Conservation (phyloP, 2,797 vertebrate genomes). For the Margarornis squamiger region DNA sequence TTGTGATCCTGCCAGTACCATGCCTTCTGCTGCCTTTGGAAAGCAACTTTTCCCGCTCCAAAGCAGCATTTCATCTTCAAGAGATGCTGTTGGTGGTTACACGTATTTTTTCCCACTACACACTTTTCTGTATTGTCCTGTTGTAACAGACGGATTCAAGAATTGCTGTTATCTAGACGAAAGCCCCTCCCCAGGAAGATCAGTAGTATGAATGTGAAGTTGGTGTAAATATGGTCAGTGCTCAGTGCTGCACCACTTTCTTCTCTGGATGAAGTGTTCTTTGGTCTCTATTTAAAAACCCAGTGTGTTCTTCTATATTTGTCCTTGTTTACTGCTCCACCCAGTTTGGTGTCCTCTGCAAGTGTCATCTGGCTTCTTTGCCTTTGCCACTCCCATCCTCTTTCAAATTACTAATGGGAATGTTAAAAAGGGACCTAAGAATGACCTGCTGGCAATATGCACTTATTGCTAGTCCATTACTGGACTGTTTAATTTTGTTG, state of each 20-base stretch:
- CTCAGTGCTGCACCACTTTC: not conserved
- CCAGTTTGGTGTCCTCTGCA: constrained; percentile 15
- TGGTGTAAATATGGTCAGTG: not conserved
- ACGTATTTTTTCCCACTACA: fast-evolving
- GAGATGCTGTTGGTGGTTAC: not conserved
- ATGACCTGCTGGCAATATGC: not conserved
- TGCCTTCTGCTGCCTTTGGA: not conserved
- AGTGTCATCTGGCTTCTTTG: constrained; percentile 30
- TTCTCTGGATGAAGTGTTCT: not conserved
- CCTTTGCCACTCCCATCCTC: constrained; percentile 50
- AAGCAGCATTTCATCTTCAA: fast-evolving
- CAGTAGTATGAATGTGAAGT: fast-evolving
- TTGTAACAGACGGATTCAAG: fast-evolving
- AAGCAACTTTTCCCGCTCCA: not conserved
- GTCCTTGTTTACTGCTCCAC: constrained; percentile 37
- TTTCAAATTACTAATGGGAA: constrained; percentile 16
- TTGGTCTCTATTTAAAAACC: not conserved
- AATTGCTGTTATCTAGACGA: not conserved
- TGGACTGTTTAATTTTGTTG: not conserved
- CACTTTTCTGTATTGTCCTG: fast-evolving
- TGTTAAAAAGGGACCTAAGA: not conserved
- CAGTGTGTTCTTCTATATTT: not conserved
- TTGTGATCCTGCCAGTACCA: fast-evolving
- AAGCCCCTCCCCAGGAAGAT: not conserved
- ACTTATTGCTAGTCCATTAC: not conserved